Percentiles rank a stretch among this genome's conserved stretches.
Conservation (phyloP, 2,113 vertebrate species). For the Hiodon alosoides region DNA sequence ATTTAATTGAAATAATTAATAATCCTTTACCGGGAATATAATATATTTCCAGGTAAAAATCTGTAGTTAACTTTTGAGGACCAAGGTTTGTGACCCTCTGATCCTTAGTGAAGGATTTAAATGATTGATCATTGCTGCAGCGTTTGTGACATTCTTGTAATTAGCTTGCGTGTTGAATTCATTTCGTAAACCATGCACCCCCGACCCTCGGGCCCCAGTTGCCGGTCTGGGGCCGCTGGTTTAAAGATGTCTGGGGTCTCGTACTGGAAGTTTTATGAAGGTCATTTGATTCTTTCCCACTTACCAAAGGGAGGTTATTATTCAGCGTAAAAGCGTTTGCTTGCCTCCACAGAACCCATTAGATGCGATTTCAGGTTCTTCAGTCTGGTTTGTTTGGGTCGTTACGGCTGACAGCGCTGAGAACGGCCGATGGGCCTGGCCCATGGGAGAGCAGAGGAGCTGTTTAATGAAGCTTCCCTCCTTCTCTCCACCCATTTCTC, state of each 20-base stretch:
- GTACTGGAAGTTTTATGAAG: neutral
- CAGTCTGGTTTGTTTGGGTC: neutral
- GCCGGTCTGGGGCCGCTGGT: neutral
- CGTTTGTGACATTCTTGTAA: neutral
- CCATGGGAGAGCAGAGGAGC: too few species aligned
- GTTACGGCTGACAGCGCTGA: neutral
- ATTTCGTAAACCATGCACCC: neutral
- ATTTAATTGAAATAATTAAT: too few species aligned
- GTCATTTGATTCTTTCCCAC: neutral
- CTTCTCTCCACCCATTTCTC: too few species aligned
- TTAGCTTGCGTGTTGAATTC: neutral
- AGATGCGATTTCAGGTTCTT: neutral
- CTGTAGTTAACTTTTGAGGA: too few species aligned
- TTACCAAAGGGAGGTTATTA: neutral
- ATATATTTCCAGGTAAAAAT: too few species aligned
- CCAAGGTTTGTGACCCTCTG: too few species aligned
- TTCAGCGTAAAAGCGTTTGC: neutral
- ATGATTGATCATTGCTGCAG: too few species aligned
- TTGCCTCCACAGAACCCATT: neutral
- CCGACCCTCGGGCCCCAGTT: neutral
- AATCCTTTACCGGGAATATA: too few species aligned
- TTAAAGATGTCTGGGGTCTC: constrained; percentile 2
- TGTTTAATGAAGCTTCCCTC: too few species aligned
- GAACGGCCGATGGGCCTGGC: too few species aligned
- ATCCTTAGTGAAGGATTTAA: too few species aligned